A percentile compares a stretch with the other conserved stretches of the same genome.
Evolutionary conservation across 2,888 invertebrate species (phyloP).

Genomic region (Peribatodes rhomboidaria): DNA sequence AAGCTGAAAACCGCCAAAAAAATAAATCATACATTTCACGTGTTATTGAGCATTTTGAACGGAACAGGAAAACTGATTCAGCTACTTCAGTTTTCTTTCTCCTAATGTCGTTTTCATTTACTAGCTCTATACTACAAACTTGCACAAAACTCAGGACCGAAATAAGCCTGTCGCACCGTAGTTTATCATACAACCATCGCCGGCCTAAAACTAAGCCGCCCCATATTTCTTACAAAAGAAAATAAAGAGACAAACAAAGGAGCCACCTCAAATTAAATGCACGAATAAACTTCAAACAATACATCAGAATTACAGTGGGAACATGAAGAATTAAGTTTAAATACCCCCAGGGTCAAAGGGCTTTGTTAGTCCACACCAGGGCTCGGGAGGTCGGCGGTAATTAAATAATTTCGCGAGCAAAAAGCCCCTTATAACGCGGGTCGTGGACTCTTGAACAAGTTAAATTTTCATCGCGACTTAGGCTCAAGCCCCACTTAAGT

Average conservation of each 20-base stretch:
- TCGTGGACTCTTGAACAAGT: constrained; percentile 55
- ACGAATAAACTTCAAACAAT: constrained; percentile 51
- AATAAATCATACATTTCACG: too few species aligned
- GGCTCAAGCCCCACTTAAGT: constrained; percentile 21
- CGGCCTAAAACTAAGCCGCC: constrained; percentile 29
- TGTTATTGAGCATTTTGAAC: too few species aligned
- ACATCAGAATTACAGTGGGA: constrained; percentile 48
- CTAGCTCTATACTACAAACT: neutral
- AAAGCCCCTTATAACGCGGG: constrained; percentile 49
- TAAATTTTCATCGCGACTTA: constrained; percentile 53
- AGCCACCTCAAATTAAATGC: constrained; percentile 46
- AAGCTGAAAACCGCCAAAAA: too few species aligned
- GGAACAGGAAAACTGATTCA: too few species aligned
- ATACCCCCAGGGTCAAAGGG: constrained; percentile 51
- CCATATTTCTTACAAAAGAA: constrained; percentile 43
- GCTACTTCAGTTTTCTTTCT: too few species aligned
- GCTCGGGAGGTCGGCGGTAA: constrained; percentile 40
- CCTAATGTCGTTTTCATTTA: too few species aligned
- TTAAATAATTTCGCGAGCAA: constrained; percentile 60
- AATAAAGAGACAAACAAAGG: constrained; percentile 45
- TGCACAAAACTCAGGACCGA: neutral
- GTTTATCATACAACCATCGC: constrained; percentile 15
- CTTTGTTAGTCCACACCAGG: constrained; percentile 52
- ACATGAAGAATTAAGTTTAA: constrained; percentile 58
- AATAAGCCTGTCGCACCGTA: constrained; percentile 6